Evolutionary conservation across 1,140 invertebrate genomes (phyloP).

Genomic region (Brachionus manjavacas): DNA sequence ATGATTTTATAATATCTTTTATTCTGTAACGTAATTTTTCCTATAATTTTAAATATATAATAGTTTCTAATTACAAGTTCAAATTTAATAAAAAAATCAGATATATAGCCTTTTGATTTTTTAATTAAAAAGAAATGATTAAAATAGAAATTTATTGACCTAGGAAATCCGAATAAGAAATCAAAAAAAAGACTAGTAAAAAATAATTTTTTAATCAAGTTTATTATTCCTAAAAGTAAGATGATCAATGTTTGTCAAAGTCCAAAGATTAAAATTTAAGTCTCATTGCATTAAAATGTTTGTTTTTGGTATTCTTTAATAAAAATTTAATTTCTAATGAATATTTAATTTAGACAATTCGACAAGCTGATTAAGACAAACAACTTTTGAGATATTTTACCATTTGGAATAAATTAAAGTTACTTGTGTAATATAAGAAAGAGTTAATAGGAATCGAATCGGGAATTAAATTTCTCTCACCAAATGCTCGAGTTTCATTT

Average conservation of each 20-base stretch:
- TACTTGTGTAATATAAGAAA: not conserved
- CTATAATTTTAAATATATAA: not conserved
- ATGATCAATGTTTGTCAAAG: not conserved
- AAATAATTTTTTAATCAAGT: not conserved
- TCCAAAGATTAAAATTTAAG: not conserved
- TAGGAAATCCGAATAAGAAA: not conserved
- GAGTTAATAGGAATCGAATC: not conserved
- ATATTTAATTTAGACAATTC: not conserved
- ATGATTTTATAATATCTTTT: not conserved
- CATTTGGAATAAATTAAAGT: not conserved
- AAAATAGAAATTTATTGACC: not conserved
- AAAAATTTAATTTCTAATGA: not conserved
- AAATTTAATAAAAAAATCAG: not conserved
- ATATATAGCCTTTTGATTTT: not conserved
- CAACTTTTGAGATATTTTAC: not conserved
- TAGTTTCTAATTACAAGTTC: not conserved
- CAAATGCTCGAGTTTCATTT: not conserved
- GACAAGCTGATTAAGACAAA: not conserved
- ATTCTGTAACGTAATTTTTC: not conserved
- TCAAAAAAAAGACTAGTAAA: not conserved
- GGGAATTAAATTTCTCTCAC: not conserved
- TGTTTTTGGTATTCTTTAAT: not conserved
- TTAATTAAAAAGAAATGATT: not conserved
- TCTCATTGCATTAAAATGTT: not conserved
- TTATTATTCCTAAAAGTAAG: not conserved